Evolutionary conservation across 1,140 invertebrate species (phyloP).

Genomic region (Stegodyphus mimosarum): DNA sequence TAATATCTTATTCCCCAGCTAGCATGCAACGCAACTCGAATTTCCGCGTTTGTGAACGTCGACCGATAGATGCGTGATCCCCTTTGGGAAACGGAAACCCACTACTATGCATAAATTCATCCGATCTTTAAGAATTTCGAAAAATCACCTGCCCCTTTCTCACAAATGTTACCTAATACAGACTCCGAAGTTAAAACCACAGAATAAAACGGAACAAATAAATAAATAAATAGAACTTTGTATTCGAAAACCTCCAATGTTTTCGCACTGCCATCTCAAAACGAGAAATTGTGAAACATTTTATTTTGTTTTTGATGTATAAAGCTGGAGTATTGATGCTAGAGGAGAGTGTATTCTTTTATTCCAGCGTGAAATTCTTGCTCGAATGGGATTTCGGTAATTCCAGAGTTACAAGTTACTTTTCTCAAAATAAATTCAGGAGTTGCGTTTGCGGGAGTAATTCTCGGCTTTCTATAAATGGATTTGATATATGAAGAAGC

Average conservation of each 20-base stretch:
- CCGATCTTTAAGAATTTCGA: not conserved
- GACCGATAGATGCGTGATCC: too few species aligned
- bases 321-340: not conserved
- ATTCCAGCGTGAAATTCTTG: constrained; percentile 8
- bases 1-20: constrained; percentile 1
- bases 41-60: too few species aligned
- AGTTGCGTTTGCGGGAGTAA: not conserved
- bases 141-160: constrained; percentile 33
- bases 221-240: not conserved
- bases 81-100: too few species aligned
- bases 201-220: not conserved
- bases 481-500: constrained; percentile 28
- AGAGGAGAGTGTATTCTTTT: not conserved
- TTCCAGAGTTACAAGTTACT: not conserved
- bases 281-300: not conserved
- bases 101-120: not conserved
- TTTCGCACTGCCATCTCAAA: not conserved
- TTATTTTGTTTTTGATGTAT: not conserved
- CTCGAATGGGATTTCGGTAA: constrained; percentile 43
- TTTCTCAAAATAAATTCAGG: too few species aligned
- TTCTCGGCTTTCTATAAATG: constrained; percentile 33
- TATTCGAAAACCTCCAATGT: not conserved
- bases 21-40: too few species aligned
- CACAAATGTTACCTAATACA: constrained; percentile 15
- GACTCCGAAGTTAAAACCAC: not conserved